Evolutionary conservation across 2,797 vertebrate species (phyloP).

Genomic region (Distichodus sexfasciatus): DNA sequence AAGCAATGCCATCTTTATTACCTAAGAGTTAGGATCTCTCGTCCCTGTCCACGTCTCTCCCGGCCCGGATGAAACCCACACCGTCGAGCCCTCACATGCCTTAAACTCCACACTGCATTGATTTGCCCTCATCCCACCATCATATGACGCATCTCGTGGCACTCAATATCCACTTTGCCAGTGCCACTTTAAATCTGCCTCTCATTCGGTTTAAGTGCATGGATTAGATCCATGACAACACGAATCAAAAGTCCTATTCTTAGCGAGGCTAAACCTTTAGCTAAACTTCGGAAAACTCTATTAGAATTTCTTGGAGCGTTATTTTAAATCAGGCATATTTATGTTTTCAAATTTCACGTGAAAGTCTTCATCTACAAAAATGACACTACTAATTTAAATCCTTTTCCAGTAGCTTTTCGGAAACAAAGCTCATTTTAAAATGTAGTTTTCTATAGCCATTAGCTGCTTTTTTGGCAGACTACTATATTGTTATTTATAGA

Average conservation of each 20-base stretch:
- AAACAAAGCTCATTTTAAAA: too few species aligned
- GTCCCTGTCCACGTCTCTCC: not conserved
- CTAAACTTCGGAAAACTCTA: too few species aligned
- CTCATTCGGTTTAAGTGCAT: conserved; percentile 8
- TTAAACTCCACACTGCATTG: conserved; percentile 1
- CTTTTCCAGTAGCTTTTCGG: too few species aligned
- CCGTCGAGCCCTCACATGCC: conserved; percentile 26
- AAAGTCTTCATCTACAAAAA: too few species aligned
- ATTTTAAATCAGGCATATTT: too few species aligned
- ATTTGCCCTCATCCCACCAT: conserved; percentile 31
- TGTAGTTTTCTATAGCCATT: too few species aligned
- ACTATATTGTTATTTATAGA: too few species aligned
- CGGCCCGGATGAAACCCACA: conserved; percentile 41
- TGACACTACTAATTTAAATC: too few species aligned
- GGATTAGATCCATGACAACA: not conserved
- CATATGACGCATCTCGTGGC: not conserved
- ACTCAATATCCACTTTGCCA: conserved; percentile 2
- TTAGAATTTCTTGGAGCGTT: too few species aligned
- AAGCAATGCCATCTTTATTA: conserved; percentile 1
- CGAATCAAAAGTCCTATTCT: not conserved
- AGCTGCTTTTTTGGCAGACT: too few species aligned
- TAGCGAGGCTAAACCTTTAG: too few species aligned
- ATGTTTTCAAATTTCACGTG: too few species aligned
- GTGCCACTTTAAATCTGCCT: not conserved
- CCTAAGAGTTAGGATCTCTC: conserved; percentile 7